Evolutionary conservation across 37 sponge, comb jelly and placozoan genomes (phyloP).

Genomic region (Beroe ovata): DNA sequence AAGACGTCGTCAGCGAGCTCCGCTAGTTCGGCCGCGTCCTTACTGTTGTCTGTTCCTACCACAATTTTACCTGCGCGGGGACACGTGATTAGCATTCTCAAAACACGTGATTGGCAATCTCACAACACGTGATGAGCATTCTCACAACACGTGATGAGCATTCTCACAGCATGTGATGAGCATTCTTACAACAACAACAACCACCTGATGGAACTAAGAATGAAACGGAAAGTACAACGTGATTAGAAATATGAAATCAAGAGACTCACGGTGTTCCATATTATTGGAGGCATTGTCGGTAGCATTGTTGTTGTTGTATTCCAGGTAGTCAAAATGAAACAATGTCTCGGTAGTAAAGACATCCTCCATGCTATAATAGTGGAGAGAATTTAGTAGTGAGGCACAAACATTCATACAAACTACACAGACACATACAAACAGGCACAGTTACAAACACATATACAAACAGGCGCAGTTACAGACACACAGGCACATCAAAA

Average conservation of each 20-base stretch:
- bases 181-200: no score
- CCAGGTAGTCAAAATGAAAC: conserved; percentile 40
- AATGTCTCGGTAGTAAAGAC: conserved; percentile 47
- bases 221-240: neutral
- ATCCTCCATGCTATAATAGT: conserved; percentile 19
- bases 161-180: no score
- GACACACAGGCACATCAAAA: no score
- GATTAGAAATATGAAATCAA: neutral
- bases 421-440: no score
- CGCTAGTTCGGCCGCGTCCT: neutral
- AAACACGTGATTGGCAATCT: no score
- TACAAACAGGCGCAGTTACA: no score
- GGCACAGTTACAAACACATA: no score
- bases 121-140: no score
- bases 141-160: no score
- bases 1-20: conserved; percentile 20
- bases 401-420: no score
- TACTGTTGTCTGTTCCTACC: conserved; percentile 14
- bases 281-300: conserved; percentile 55
- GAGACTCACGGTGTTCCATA: conserved; percentile 44
- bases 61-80: conserved; percentile 30
- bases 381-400: no score
- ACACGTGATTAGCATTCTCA: neutral
- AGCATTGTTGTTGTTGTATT: conserved; percentile 14
- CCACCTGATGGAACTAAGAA: no score